phyloP scores from a whole-genome alignment of 2,888 invertebrate genomes.

The Macaria liturata region DNA sequence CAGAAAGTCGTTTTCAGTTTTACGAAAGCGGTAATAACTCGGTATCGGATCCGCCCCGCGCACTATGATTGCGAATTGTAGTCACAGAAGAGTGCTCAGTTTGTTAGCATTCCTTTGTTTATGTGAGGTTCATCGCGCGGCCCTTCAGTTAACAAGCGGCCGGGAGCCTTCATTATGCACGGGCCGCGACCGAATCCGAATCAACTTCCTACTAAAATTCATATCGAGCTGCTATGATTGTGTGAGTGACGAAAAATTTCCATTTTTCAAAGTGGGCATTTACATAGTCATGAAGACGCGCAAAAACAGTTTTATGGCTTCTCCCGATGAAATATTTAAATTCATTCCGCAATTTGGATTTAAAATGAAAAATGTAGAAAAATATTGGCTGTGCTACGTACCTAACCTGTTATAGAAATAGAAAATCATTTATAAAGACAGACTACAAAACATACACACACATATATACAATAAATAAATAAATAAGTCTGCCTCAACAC shows the following conservation, averaged over 20 bases:
- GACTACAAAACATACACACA: too few species aligned
- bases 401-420: too few species aligned
- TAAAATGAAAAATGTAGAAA: neutral
- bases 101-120: slow-evolving; percentile 60
- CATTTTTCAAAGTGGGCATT: slow-evolving; percentile 32
- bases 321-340: neutral
- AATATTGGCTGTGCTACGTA: too few species aligned
- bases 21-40: slow-evolving; percentile 56
- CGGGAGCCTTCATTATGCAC: slow-evolving; percentile 61
- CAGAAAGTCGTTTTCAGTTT: slow-evolving; percentile 42
- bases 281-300: slow-evolving; percentile 16
- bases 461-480: too few species aligned
- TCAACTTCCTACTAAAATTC: slow-evolving; percentile 60
- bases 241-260: slow-evolving; percentile 58
- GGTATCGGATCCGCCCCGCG: slow-evolving; percentile 49
- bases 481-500: too few species aligned
- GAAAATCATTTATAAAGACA: too few species aligned
- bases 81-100: slow-evolving; percentile 59
- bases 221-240: slow-evolving; percentile 58
- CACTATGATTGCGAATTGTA: slow-evolving; percentile 69
- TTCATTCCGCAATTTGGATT: slow-evolving; percentile 1
- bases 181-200: slow-evolving; percentile 48
- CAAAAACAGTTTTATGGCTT: slow-evolving; percentile 7
- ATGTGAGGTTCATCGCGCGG: slow-evolving; percentile 34
- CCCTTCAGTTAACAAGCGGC: slow-evolving; percentile 52